Evolutionary conservation across 64 coral and sea anemone species (phyloP), one percentile per base, ranked within the genome.

Genomic region (Anthopleura sola): DNA sequence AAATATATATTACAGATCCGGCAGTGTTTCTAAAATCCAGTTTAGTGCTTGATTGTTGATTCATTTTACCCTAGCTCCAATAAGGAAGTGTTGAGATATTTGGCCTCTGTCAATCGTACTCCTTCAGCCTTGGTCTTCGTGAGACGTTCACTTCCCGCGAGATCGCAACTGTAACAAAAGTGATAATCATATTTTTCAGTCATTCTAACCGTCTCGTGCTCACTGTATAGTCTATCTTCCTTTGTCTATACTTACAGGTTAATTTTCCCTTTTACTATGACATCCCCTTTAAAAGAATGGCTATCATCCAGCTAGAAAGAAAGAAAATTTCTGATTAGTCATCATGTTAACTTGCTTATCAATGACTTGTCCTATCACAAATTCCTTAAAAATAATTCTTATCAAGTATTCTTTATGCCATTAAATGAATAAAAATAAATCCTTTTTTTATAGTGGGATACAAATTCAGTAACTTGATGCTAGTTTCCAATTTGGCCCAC

Each of bases 121-220:
- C 94, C 94, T 90, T 96, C 94, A 20, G 94, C 94, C 50, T 96
- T 96, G 31, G 94, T 96, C 78, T 96, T 96, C 12, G 94, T 96
- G 6, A 96, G 83, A 20, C 94, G 83, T 66, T 96, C 94, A 62
- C 94, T 96, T 47, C 94, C 94, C 16, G 94, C 94, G 31, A 96
- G 85, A 84, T 96, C 94, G 47, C 94, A 96, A 20, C 94, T 96
- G n/a, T 3, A 77, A 34, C 78, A 19, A 58, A 6, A 58, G 26
- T 23, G 24, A 44, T 14, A 48, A 29, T 49, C 39, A 40, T 38
- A 71, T 71, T 2, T 71, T 71, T 71, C 58, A 62, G 7, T 62
- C 55, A 56, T 23, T 62, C 50, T 12, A 53, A 44, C 40, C 9
- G 9, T 44, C 40, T 6, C 40, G n/a, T n/a, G n/a, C n/a, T n/a